Conservation (phyloP, 2,797 vertebrate species). For the Percopsis omiscomaycus region DNA sequence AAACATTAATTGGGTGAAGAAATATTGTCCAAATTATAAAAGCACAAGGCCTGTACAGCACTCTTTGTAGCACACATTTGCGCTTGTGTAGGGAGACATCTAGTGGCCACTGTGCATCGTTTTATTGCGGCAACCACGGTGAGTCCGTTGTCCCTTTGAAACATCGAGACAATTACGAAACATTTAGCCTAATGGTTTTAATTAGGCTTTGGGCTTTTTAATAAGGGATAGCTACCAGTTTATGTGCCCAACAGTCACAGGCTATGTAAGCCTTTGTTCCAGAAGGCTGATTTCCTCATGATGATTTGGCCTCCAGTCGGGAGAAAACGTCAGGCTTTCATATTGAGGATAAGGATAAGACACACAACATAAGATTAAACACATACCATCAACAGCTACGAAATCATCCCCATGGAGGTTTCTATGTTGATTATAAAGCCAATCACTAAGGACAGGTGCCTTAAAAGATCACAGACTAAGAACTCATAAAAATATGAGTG, state of each 20-base stretch:
- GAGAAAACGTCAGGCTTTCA: no score
- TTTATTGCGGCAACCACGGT: background rate
- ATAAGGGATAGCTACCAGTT: background rate
- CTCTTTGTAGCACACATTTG: conserved; percentile 23
- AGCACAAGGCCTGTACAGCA: conserved; percentile 20
- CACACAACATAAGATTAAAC: no score
- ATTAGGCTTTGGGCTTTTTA: background rate
- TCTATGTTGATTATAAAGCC: no score
- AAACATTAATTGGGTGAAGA: conserved; percentile 50
- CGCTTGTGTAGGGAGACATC: conserved; percentile 70
- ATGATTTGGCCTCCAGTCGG: background rate
- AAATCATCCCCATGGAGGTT: no score
- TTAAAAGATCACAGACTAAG: no score
- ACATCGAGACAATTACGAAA: background rate
- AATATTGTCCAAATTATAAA: conserved; percentile 64
- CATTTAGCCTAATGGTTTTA: no score
- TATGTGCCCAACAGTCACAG: background rate
- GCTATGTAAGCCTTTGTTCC: background rate
- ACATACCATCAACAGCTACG: no score
- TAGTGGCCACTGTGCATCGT: conserved; percentile 40
- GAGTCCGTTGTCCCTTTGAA: no score
- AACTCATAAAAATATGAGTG: no score
- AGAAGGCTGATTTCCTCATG: background rate
- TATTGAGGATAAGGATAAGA: no score
- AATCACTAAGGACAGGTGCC: no score